Base-by-base conservation (phyloP, 1,140 invertebrate genomes). In the Heliconius hewitsoni region DNA sequence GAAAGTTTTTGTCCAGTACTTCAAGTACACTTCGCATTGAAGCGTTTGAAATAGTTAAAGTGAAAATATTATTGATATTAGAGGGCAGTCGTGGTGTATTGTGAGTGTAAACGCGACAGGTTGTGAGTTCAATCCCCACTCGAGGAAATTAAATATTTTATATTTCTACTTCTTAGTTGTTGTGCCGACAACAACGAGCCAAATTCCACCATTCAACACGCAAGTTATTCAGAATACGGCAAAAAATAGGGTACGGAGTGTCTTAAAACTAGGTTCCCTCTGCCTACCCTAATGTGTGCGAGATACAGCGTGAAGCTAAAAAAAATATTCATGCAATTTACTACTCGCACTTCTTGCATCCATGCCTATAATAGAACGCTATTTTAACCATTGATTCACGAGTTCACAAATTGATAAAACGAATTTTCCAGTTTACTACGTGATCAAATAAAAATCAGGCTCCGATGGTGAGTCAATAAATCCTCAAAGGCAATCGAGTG, bases 401-500 rank as follows among this genome's bases (percentile, higher is more conserved):
- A 18, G 23, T 57, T 57, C n/a, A 57, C 70, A 71, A 71, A 71
- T 71, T 39, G 60, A 76, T 66, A 16, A 76, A 76, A 30, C 42
- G 2, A 52, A 52, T 74, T 81, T 71, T 77, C 23, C 74, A 46
- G 30, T 52, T 60, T 66, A 70, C 52, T 60, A 73, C 23, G 55
- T 81, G 66, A 71, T 81, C 74, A 73, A 78, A 81, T 83, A 77
- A 83, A 80, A 83, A 81, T 73, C 80, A 34, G 76, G 75, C 66
- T 74, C 71, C 57, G 52, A 71, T 79, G 77, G 76, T 74, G 75
- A 84, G 83, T 84, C 89, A 85, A 93, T 92, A 92, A 91, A 93
- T 93, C 84, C 86, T 86, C 86, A 86, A 87, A 84, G 87, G 89
- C 87, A 88, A 90, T 89, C 84, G 87, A 87, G 85, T 85, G 88